Base-by-base conservation (phyloP, 1,140 invertebrate species). In the Leptinotarsa undecemlineata region DNA sequence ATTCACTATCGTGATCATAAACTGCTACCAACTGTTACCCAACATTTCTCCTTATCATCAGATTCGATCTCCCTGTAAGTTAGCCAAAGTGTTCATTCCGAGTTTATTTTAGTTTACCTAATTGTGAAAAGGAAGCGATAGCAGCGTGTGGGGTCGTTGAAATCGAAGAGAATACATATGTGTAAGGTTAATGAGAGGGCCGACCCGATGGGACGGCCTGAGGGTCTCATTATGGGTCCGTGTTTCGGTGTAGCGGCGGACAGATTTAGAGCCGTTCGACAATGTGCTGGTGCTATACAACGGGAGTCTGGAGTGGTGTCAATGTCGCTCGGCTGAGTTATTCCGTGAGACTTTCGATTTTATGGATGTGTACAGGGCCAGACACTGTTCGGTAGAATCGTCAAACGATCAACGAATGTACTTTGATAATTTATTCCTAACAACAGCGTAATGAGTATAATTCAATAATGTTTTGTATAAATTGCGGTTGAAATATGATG, bases 171-270 rank as follows among this genome's bases (percentile, higher is more conserved):
- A 48, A 63, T 60, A 61, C 23, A 72, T 72, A 47, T 64, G 71
- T 72, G 71, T 72, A 77, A 77, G 76, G 76, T 77, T 77, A 77
- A 77, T 77, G 76, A 77, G 76, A 77, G 73, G 76, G 60, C 74
- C 72, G 68, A 69, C 67, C 71, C n/a, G 19, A 73, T 70, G 21
- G 60, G 71, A 64, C 26, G 62, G 62, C 71, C 71, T 47, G 71
- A 72, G 71, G 68, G 73, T 69, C 76, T 77, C 76, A 77, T 77
- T 77, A 77, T 77, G 72, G 76, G 73, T 66, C 73, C 76, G 57
- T 77, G 76, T 77, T 77, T 74, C 71, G 66, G 66, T 67, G 71
- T 74, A 70, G 48, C 66, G 51, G 51, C 74, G 48, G 75, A 77
- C 73, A 77, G 76, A 77, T 77, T 77, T 77, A 77, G 73, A 77